Conservation (phyloP, 2,888 invertebrate genomes). For the Euplagia quadripunctaria region DNA sequence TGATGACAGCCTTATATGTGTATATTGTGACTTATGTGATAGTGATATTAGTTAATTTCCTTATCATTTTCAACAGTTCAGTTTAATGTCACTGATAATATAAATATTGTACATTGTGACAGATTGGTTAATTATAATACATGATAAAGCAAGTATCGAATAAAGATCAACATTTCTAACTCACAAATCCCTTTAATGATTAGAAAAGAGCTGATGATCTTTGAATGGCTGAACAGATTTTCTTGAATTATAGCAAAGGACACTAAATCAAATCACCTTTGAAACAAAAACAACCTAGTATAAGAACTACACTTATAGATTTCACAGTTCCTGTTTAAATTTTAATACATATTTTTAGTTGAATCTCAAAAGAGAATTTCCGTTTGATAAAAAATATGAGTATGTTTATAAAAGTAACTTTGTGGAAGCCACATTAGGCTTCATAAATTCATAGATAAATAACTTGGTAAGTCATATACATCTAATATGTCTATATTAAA, state of each 20-base stretch:
- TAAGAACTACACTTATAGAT: no score
- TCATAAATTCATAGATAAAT: neutral
- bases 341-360: no score
- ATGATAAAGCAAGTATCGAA: neutral
- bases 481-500: no score
- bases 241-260: no score
- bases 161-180: no score
- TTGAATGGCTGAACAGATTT: no score
- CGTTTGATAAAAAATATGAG: neutral
- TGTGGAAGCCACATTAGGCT: neutral
- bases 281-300: no score
- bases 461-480: neutral
- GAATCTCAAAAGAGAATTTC: neutral
- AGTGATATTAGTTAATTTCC: neutral
- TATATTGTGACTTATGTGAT: neutral
- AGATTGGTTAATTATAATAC: slow-evolving; percentile 3
- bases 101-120: neutral
- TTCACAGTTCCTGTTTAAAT: no score
- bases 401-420: no score
- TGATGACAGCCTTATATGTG: neutral
- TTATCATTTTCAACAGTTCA: neutral
- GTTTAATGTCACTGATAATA: neutral
- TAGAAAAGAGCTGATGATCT: no score
- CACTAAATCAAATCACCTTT: no score
- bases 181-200: no score